phyloP scores from a whole-genome alignment of 2,797 vertebrate species.

The Onychomys leucogaster region DNA sequence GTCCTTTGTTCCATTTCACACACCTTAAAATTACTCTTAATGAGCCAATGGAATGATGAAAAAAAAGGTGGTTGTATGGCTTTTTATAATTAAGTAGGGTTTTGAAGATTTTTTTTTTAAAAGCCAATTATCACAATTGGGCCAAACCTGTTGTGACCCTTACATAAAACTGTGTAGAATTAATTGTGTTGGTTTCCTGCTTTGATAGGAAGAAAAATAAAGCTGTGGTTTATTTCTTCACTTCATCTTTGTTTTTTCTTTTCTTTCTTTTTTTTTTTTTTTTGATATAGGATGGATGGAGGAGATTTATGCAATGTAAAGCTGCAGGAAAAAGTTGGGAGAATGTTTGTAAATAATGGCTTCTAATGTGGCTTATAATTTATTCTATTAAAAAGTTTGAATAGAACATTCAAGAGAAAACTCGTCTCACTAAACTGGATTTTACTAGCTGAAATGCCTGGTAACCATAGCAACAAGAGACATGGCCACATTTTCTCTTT shows the following conservation, averaged over 20 bases:
- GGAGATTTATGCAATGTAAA: slow-evolving; percentile 12
- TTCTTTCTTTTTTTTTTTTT: background rate
- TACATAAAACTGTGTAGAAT: slow-evolving; percentile 32
- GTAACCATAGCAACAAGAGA: slow-evolving; percentile 75
- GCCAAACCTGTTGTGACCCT: background rate
- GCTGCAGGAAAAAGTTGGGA: slow-evolving; percentile 4
- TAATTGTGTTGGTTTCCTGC: background rate
- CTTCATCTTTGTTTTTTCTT: background rate
- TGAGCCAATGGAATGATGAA: slow-evolving; percentile 3
- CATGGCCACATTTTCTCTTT: slow-evolving; percentile 42
- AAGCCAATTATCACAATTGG: slow-evolving; percentile 36
- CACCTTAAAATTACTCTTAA: slow-evolving; percentile 16
- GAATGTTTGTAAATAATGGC: slow-evolving; percentile 17
- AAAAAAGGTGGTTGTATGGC: background rate
- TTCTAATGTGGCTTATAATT: slow-evolving; percentile 1
- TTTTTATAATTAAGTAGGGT: slow-evolving; percentile 39
- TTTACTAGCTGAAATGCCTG: slow-evolving; percentile 61
- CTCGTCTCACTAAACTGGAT: slow-evolving; percentile 49
- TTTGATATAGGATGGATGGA: background rate
- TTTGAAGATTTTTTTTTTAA: slow-evolving; percentile 24
- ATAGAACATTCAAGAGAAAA: slow-evolving; percentile 57
- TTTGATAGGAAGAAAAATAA: slow-evolving; percentile 12
- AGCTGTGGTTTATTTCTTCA: background rate
- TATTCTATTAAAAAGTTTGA: slow-evolving; percentile 40
- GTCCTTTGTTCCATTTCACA: slow-evolving; percentile 30